Evolutionary conservation across 2,113 vertebrate genomes (phyloP).

Genomic region (Nothobranchius furzeri): DNA sequence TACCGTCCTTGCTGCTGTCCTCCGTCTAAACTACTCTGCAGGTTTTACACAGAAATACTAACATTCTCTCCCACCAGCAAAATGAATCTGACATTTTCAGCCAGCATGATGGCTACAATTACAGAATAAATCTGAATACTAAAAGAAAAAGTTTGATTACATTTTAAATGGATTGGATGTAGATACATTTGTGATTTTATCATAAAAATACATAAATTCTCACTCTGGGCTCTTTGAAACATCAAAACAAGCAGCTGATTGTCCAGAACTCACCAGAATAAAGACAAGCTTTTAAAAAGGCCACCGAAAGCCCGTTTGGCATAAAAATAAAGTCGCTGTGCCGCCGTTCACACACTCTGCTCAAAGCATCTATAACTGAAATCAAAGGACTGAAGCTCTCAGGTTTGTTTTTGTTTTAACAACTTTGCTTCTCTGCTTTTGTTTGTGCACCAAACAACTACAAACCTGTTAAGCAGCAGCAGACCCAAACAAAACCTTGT

Average conservation of each 20-base stretch:
- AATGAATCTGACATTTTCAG: too few species aligned
- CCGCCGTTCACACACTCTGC: too few species aligned
- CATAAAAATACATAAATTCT: too few species aligned
- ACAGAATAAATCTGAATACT: too few species aligned
- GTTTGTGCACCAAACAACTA: background rate
- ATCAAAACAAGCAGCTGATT: background rate
- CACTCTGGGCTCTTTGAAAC: background rate
- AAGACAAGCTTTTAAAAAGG: constrained; percentile 37
- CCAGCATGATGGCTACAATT: too few species aligned
- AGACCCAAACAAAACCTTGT: constrained; percentile 6
- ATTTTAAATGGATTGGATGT: too few species aligned
- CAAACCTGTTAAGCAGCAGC: constrained; percentile 4
- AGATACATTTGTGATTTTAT: too few species aligned
- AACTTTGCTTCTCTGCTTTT: background rate
- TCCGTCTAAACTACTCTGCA: too few species aligned
- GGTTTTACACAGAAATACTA: too few species aligned
- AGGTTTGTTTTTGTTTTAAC: background rate
- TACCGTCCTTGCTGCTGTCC: constrained; percentile 8
- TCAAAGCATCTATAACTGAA: background rate
- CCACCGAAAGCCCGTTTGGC: constrained; percentile 4
- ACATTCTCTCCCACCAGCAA: too few species aligned
- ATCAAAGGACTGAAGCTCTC: background rate
- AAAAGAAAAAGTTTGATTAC: too few species aligned
- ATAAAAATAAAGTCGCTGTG: background rate
- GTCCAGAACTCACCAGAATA: background rate